These are phyloP conservation scores for Drosophila sproati DNA, from an alignment of 1,140 invertebrate species.

Conservation along the genomic window DNA sequence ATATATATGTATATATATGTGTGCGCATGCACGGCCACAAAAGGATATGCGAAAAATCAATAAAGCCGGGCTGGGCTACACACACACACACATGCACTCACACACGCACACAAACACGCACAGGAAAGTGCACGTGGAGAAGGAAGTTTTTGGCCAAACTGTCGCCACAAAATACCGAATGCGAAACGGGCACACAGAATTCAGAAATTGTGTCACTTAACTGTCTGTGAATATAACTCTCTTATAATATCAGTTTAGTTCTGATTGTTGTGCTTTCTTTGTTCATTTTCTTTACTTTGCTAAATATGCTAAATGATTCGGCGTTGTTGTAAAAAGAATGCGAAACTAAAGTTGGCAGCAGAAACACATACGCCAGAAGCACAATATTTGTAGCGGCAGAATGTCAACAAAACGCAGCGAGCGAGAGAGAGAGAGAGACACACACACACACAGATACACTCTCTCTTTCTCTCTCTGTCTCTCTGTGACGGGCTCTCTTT, in stretches of 20 bases:
- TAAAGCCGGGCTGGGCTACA: constrained; percentile 54
- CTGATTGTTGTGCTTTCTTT: constrained; percentile 11
- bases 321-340: constrained; percentile 15
- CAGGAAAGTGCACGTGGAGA: constrained; percentile 35
- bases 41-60: constrained; percentile 75
- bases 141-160: not conserved
- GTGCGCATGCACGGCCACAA: constrained; percentile 68
- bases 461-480: constrained; percentile 13
- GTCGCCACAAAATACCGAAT: not conserved
- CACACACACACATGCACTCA: constrained; percentile 1
- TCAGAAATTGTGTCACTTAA: constrained; percentile 76
- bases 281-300: constrained; percentile 18
- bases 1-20: constrained; percentile 9
- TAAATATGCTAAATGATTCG: constrained; percentile 73
- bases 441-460: too few relatives aligned
- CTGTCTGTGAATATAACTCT: constrained; percentile 58
- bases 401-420: constrained; percentile 73
- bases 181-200: constrained; percentile 7
- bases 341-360: constrained; percentile 15
- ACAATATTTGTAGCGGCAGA: constrained; percentile 35
- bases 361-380: constrained; percentile 5
- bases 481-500: not conserved
- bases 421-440: constrained; percentile 1
- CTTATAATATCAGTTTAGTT: constrained; percentile 25
- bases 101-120: not conserved